Percentiles rank a stretch among this genome's conserved stretches.
These are phyloP conservation scores for Cotesia vestalis DNA, from an alignment of 1,140 invertebrate species.

Conservation along the genomic window DNA sequence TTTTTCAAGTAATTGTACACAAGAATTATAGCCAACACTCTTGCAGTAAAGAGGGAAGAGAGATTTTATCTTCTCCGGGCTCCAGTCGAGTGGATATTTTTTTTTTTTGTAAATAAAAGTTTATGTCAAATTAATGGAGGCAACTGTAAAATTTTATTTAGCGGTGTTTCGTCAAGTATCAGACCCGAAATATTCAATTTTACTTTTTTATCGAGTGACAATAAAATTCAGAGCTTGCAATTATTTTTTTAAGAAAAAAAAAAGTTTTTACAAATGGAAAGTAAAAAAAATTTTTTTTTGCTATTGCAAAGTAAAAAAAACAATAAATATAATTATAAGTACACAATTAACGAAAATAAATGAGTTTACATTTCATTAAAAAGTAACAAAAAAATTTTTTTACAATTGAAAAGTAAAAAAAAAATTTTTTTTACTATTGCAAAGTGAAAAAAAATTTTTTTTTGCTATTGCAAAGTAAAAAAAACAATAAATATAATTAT, in stretches of 20 bases:
- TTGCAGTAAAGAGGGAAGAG: background rate
- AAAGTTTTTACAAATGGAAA: no score
- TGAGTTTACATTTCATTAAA: background rate
- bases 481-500: background rate
- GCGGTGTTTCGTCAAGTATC: no score
- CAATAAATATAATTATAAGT: no score
- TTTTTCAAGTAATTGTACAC: background rate
- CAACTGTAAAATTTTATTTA: background rate
- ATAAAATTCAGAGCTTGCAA: no score
- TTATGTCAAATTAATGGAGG: background rate
- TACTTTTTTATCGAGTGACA: background rate
- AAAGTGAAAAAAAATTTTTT: background rate
- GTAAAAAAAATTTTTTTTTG: no score
- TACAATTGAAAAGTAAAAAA: background rate
- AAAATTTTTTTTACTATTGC: no score
- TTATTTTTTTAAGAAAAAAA: no score
- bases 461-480: background rate
- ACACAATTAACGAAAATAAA: background rate
- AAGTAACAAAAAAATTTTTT: background rate
- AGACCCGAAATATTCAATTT: no score
- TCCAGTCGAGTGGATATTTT: background rate
- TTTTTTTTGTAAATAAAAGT: background rate
- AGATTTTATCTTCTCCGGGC: background rate
- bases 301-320: background rate
- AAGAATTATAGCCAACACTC: constrained; percentile 13